phyloP scores from a whole-genome alignment of 2,797 vertebrate genomes.

The Sebastes taczanowskii region DNA sequence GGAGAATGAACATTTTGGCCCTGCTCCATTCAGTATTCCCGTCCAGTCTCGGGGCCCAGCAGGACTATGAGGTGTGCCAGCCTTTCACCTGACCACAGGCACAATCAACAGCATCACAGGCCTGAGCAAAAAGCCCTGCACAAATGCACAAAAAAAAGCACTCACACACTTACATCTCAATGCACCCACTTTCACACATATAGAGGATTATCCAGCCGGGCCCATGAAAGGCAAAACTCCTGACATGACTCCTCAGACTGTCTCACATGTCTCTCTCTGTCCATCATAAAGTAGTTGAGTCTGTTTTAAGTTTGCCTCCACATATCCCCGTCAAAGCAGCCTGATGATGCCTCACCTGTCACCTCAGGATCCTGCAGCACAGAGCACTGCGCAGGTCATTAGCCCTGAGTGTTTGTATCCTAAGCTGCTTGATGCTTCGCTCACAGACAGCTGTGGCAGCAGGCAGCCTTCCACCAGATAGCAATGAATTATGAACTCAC shows the following conservation, averaged over 20 bases:
- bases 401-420: slow-evolving; percentile 28
- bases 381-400: slow-evolving; percentile 5
- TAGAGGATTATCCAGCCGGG: slow-evolving; percentile 10
- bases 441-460: slow-evolving; percentile 43
- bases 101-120: slow-evolving; percentile 56
- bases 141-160: slow-evolving; percentile 12
- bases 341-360: slow-evolving; percentile 30
- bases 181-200: slow-evolving; percentile 21
- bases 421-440: slow-evolving; percentile 30
- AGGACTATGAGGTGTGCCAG: slow-evolving; percentile 11
- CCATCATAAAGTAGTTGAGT: slow-evolving; percentile 13
- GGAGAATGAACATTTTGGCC: slow-evolving; percentile 41
- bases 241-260: background rate
- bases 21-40: slow-evolving; percentile 66
- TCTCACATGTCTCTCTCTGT: slow-evolving; percentile 33
- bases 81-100: slow-evolving; percentile 57
- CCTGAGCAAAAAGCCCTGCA: slow-evolving; percentile 27
- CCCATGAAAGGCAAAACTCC: slow-evolving; percentile 49
- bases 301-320: slow-evolving; percentile 3
- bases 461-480: slow-evolving; percentile 17
- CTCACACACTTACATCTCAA: slow-evolving; percentile 13
- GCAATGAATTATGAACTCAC: slow-evolving; percentile 31
- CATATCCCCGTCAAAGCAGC: background rate
- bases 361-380: slow-evolving; percentile 8
- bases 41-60: slow-evolving; percentile 23